A percentile compares a stretch with the other conserved stretches of the same genome.
Evolutionary conservation across 2,888 invertebrate species (phyloP).

Genomic region (Pristionchus exspectatus): DNA sequence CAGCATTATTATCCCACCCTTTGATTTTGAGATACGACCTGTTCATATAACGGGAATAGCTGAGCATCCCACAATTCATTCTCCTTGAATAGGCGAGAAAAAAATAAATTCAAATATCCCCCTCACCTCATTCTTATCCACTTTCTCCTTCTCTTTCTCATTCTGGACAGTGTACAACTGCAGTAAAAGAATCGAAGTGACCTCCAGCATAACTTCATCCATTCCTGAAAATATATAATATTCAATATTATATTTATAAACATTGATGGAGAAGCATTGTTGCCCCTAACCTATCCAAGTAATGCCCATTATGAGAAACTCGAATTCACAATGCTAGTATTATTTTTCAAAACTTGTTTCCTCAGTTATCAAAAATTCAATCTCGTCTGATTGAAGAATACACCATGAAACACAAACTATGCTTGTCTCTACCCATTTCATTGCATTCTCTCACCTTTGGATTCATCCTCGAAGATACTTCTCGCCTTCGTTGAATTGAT

Average conservation of each 20-base stretch:
- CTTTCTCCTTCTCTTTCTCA: background rate
- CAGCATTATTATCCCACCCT: background rate
- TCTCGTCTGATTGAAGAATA: background rate
- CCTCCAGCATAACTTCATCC: background rate
- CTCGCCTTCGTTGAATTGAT: background rate
- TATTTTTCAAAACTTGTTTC: background rate
- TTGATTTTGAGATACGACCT: background rate
- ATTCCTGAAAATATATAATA: background rate
- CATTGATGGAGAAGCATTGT: background rate
- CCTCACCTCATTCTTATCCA: slow-evolving; percentile 5
- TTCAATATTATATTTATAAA: background rate
- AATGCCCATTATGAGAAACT: background rate
- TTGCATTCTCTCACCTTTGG: background rate
- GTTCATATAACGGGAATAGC: too few species aligned
- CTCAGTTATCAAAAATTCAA: background rate
- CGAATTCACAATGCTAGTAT: background rate
- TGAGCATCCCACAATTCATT: too few species aligned
- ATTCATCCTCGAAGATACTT: background rate
- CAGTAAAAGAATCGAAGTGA: background rate
- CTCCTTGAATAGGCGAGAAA: too few species aligned
- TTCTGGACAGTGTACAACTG: background rate
- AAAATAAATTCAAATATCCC: background rate
- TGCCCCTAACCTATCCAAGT: background rate
- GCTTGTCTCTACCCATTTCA: background rate
- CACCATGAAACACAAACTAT: background rate